Evolutionary conservation across 2,113 vertebrate genomes (phyloP), one percentile per base, ranked within the genome.

Genomic region (Xiphophorus couchianus): DNA sequence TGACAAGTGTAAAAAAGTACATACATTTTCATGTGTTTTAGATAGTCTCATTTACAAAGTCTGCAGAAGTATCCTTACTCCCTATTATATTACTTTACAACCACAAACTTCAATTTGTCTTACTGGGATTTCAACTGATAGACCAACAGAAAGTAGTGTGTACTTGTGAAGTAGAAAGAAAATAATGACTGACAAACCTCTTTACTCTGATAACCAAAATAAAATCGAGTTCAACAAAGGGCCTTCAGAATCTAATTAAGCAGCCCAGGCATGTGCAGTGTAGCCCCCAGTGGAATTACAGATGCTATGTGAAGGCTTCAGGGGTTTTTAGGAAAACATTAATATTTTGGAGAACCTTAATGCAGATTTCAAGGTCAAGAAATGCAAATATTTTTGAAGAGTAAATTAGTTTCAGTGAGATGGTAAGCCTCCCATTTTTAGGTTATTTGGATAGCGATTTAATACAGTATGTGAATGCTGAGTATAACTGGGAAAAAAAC

Each of bases 41-140:
- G 6, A 51, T 48, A 31, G 75, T 72, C 78, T 78, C 70, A 39
- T 27, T 19, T 30, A 14, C 58, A 61, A 64, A 86, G 30, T 44
- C 70, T 54, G 14, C 44, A 48, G 5, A 48, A 48, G 22, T n/a
- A 58, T 10, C 8, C 19, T 17, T 19, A 1, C 44, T 48, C 44
- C 17, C 44, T 19, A 48, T 48, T 6, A 19, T 15, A 54, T 19
- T 22, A 22, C 22, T 9, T 54, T 54, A n/a, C 51, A 54, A 54
- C 19, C 51, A 25, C 22, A 9, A 54, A 25, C 7, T 25, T 54
- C 22, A 8, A 54, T 54, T 54, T 54, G 4, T 54, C n/a, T 54
- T 54, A 51, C 51, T 54, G 51, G 22, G 51, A 54, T 54, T 54
- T 54, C 15, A 54, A 25, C 5, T 54, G 51, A 22, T 25, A 22